Percentiles rank a stretch among this genome's conserved stretches.
These are phyloP conservation scores for Dugesia japonica DNA, from an alignment of 2,888 invertebrate species.

Conservation along the genomic window DNA sequence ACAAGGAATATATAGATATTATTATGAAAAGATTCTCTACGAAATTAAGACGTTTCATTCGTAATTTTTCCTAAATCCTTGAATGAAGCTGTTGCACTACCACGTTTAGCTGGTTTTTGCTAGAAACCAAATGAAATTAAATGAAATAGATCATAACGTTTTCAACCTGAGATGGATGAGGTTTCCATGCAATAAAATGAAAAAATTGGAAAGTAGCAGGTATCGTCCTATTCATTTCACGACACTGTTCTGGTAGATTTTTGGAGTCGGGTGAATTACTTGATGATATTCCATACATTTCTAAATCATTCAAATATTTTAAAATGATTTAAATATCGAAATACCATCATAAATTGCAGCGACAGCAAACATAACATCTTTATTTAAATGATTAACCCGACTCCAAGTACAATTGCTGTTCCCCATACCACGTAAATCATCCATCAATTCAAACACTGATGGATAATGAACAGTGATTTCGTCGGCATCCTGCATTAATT, in stretches of 20 bases:
- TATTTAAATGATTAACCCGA: constrained; percentile 53
- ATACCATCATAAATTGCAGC: constrained; percentile 67
- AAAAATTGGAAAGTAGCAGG: constrained; percentile 86
- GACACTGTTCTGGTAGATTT: background rate
- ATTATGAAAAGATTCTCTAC: too few species aligned
- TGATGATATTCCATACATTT: constrained; percentile 24
- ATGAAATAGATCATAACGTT: background rate
- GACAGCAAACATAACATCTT: constrained; percentile 70
- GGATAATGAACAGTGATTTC: constrained; percentile 76
- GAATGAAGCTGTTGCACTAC: constrained; percentile 66
- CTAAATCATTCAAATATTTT: background rate
- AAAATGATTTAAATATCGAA: background rate
- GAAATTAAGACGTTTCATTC: too few species aligned
- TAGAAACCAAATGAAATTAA: constrained; percentile 49
- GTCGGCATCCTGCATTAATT: constrained; percentile 59
- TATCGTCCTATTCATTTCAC: constrained; percentile 45
- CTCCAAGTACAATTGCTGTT: constrained; percentile 74
- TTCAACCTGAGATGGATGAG: constrained; percentile 58
- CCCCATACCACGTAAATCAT: constrained; percentile 71
- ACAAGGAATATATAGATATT: too few species aligned
- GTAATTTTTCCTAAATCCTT: constrained; percentile 61
- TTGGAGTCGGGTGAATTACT: background rate
- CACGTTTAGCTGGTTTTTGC: constrained; percentile 63
- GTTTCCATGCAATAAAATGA: constrained; percentile 92
- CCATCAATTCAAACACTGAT: constrained; percentile 76